These are phyloP conservation scores for Brachionus rotundiformis DNA, from an alignment of 1,140 invertebrate species.

Conservation along the genomic window DNA sequence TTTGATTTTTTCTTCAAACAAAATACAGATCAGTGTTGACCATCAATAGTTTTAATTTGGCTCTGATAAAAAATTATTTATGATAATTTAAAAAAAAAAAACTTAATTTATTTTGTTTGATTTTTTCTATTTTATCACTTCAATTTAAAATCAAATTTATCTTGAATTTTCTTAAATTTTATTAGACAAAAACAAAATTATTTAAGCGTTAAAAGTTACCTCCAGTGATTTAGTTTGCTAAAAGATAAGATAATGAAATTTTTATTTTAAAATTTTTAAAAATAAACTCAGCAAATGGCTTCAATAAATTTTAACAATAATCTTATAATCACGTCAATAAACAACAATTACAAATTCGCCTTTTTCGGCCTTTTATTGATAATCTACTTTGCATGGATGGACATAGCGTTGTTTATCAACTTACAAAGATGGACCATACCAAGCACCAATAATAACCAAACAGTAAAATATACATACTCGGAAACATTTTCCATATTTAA, in stretches of 20 bases:
- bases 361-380: neutral
- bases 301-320: constrained; percentile 32
- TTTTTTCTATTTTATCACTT: neutral
- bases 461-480: neutral
- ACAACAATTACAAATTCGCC: constrained; percentile 32
- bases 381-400: constrained; percentile 40
- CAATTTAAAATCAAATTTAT: neutral
- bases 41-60: neutral
- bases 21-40: neutral
- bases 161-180: neutral
- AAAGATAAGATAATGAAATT: neutral
- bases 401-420: constrained; percentile 34
- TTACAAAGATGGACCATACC: constrained; percentile 1
- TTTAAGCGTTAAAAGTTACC: neutral
- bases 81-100: neutral
- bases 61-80: neutral
- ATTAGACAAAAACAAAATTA: neutral
- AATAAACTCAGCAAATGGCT: neutral
- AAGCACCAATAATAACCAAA: neutral
- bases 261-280: neutral
- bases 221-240: neutral
- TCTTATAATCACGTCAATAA: neutral
- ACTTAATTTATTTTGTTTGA: too few species aligned
- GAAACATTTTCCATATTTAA: constrained; percentile 2
- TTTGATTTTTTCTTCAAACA: neutral